A percentile compares a stretch with the other conserved stretches of the same genome.
phyloP scores from a whole-genome alignment of 2,888 invertebrate genomes.

The Hirtodrosophila duncani region DNA sequence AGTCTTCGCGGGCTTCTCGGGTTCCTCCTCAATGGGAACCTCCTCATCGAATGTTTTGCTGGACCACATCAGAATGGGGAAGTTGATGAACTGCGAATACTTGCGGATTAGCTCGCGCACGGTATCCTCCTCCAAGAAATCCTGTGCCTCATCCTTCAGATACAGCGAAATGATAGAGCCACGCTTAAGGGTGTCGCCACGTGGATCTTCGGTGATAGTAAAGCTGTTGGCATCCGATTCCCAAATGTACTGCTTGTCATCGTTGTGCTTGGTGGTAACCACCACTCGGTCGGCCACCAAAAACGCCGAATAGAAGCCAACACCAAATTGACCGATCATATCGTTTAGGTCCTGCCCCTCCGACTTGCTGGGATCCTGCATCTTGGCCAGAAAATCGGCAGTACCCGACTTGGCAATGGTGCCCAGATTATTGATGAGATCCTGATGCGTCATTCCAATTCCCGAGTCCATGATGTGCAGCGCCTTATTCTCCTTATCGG shows the following conservation, averaged over 20 bases:
- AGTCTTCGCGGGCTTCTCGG: conserved; percentile 79
- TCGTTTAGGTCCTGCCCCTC: conserved; percentile 90
- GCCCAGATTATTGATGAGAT: conserved; percentile 96
- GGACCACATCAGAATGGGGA: conserved; percentile 97
- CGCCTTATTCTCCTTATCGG: conserved; percentile 93
- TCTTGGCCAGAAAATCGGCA: conserved; percentile 95
- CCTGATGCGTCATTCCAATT: conserved; percentile 97
- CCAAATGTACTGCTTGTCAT: conserved; percentile 97
- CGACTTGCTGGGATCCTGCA: conserved; percentile 82
- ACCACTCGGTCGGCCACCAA: conserved; percentile 97
- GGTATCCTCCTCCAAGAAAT: conserved; percentile 95
- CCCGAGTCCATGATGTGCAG: conserved; percentile 98
- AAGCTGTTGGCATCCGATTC: conserved; percentile 96
- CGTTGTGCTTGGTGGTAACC: conserved; percentile 96
- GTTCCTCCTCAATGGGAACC: conserved; percentile 82
- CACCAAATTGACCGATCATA: conserved; percentile 99
- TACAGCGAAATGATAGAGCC: conserved; percentile 92
- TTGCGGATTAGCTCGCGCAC: conserved; percentile 94
- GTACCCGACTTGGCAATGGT: conserved; percentile 99
- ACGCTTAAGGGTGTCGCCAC: conserved; percentile 93
- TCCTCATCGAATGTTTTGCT: conserved; percentile 86
- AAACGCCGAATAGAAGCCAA: conserved; percentile 99
- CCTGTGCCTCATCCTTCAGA: conserved; percentile 97
- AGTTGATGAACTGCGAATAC: conserved; percentile 99
- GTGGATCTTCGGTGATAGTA: conserved; percentile 94